These are phyloP conservation scores for Dynastes maya DNA, from an alignment of 2,888 invertebrate genomes.

Conservation along the genomic window DNA sequence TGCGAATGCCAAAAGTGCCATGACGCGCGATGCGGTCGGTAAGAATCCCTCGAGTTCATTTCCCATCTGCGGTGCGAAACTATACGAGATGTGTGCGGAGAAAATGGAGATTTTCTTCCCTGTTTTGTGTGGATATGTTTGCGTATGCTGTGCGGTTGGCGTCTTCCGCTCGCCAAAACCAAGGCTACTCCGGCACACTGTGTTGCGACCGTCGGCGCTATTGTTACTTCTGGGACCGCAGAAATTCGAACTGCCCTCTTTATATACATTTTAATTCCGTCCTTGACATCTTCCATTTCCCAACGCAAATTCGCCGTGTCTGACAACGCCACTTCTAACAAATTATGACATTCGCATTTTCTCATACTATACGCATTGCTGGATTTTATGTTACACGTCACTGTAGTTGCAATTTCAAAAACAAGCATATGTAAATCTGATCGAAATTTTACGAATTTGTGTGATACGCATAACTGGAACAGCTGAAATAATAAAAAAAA, in stretches of 20 bases:
- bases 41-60: slow-evolving; percentile 74
- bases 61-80: slow-evolving; percentile 75
- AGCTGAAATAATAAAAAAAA: too few relatives aligned
- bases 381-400: neutral
- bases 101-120: slow-evolving; percentile 72
- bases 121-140: slow-evolving; percentile 5
- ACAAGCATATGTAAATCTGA: too few relatives aligned
- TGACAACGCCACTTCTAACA: slow-evolving; percentile 33
- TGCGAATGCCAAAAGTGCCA: slow-evolving; percentile 40
- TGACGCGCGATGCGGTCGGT: slow-evolving; percentile 75
- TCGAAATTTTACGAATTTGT: too few relatives aligned
- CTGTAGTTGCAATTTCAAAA: too few relatives aligned
- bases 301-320: slow-evolving; percentile 63
- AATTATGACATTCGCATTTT: slow-evolving; percentile 42
- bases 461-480: too few relatives aligned
- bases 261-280: slow-evolving; percentile 79
- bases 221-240: slow-evolving; percentile 37
- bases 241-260: slow-evolving; percentile 40
- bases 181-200: slow-evolving; percentile 62
- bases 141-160: slow-evolving; percentile 6
- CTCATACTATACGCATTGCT: neutral
- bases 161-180: slow-evolving; percentile 27
- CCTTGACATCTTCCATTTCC: slow-evolving; percentile 76
- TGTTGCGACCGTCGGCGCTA: slow-evolving; percentile 10
- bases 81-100: slow-evolving; percentile 72